These are phyloP conservation scores for Pyrrhia umbra DNA, from an alignment of 2,888 invertebrate genomes.

Conservation along the genomic window DNA sequence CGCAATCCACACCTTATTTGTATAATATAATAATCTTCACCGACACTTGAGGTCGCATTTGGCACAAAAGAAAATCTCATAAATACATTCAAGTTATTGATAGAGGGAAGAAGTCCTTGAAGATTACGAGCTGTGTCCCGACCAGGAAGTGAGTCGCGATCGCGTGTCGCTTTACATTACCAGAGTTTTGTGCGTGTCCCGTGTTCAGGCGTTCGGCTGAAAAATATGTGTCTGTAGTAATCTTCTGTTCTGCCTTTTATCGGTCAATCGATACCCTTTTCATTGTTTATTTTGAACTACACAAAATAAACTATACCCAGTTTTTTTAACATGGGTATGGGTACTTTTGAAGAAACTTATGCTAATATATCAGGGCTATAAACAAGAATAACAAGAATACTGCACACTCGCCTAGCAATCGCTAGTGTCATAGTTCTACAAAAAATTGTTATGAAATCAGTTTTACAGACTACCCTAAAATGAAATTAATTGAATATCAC, in stretches of 20 bases:
- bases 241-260: slow-evolving; percentile 73
- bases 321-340: neutral
- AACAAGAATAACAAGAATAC: neutral
- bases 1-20: too few relatives aligned
- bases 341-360: neutral
- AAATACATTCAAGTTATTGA: slow-evolving; percentile 69
- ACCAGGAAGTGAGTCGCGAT: slow-evolving; percentile 80
- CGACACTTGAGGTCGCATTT: slow-evolving; percentile 29
- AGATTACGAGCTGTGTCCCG: slow-evolving; percentile 71
- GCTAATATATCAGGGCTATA: neutral
- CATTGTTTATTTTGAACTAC: slow-evolving; percentile 10
- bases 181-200: slow-evolving; percentile 76
- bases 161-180: slow-evolving; percentile 78
- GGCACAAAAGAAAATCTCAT: slow-evolving; percentile 56
- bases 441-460: neutral
- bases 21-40: neutral
- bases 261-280: slow-evolving; percentile 72
- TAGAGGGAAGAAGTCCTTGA: slow-evolving; percentile 79
- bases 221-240: slow-evolving; percentile 72
- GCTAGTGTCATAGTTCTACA: neutral
- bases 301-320: neutral
- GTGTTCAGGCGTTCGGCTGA: slow-evolving; percentile 71
- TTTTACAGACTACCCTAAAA: too few relatives aligned
- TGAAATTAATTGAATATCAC: neutral
- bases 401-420: too few relatives aligned